phyloP scores from a whole-genome alignment of 2,797 vertebrate species.

The Natrix natrix region DNA sequence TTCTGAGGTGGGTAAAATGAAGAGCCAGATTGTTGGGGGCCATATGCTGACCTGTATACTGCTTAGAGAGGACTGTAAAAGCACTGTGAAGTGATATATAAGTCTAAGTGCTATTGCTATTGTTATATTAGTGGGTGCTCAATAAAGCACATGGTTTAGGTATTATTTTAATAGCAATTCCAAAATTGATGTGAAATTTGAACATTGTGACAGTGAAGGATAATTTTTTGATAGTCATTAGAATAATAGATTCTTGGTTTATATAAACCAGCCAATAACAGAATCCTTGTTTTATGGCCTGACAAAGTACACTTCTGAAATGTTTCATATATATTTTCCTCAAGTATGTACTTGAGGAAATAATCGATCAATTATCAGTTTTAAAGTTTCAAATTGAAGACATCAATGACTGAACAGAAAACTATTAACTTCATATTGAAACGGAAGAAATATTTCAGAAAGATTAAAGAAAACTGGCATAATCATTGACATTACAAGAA shows the following conservation, averaged over 20 bases:
- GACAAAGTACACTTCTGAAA: background rate
- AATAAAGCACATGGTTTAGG: background rate
- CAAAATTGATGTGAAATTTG: background rate
- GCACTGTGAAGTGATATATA: too few relatives aligned
- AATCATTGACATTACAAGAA: background rate
- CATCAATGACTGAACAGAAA: background rate
- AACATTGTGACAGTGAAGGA: background rate
- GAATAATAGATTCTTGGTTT: background rate
- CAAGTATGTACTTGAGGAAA: background rate
- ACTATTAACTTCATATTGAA: background rate
- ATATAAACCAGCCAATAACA: background rate
- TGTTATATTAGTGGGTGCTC: too few relatives aligned
- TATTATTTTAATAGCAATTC: background rate
- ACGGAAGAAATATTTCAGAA: background rate
- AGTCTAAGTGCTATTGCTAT: too few relatives aligned
- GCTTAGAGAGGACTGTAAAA: too few relatives aligned
- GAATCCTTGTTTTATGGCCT: background rate
- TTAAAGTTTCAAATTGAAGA: background rate
- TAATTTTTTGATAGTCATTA: background rate
- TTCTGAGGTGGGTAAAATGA: too few relatives aligned
- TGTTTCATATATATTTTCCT: background rate
- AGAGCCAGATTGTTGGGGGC: too few relatives aligned
- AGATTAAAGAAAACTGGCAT: background rate
- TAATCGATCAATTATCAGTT: background rate
- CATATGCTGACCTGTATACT: too few relatives aligned